Conservation (phyloP, 2,888 invertebrate genomes). For the Buathra laborator region DNA sequence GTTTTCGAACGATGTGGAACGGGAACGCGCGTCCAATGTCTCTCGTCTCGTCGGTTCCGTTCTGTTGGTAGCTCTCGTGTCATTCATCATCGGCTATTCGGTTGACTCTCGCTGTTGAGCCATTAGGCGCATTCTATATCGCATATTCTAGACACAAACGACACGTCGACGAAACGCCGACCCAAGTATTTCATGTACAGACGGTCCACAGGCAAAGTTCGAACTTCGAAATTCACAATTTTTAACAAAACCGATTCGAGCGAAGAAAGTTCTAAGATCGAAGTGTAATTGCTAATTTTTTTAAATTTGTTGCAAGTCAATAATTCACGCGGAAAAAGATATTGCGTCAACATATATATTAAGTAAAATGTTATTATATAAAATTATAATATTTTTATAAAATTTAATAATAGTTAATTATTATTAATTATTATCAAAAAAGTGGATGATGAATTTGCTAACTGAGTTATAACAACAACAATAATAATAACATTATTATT, state of each 20-base stretch:
- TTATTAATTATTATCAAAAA: no score
- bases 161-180: background rate
- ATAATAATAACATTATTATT: no score
- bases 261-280: background rate
- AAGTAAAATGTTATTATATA: no score
- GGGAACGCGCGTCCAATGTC: slow-evolving; percentile 71
- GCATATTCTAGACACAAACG: slow-evolving; percentile 12
- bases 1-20: slow-evolving; percentile 53
- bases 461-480: no score
- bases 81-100: slow-evolving; percentile 75
- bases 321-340: no score
- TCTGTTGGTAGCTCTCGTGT: slow-evolving; percentile 53
- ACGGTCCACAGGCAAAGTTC: background rate
- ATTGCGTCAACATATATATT: no score
- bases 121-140: slow-evolving; percentile 31
- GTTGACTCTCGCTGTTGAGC: slow-evolving; percentile 15
- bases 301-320: no score
- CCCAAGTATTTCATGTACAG: background rate
- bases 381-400: no score
- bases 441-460: no score
- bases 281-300: no score
- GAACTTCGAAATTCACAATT: background rate
- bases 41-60: slow-evolving; percentile 55
- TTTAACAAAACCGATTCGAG: background rate
- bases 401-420: no score